Percentiles rank a stretch among this genome's conserved stretches.
Evolutionary conservation across 2,888 invertebrate genomes (phyloP).

Genomic region (Lacanobia wlatinum): DNA sequence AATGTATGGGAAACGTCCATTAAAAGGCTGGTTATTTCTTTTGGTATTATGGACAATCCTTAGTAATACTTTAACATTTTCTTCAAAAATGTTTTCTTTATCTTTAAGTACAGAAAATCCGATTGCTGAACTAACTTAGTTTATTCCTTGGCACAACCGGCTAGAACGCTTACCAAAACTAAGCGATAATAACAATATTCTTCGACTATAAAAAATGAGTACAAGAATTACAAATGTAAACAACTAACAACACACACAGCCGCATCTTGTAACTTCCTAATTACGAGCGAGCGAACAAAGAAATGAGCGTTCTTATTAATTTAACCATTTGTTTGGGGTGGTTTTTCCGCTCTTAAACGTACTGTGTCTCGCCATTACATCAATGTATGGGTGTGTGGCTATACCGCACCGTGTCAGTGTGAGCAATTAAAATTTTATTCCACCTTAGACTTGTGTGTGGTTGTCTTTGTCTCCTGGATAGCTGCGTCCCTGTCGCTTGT

Average conservation of each 20-base stretch:
- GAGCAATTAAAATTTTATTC: conserved; percentile 91
- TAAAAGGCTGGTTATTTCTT: conserved; percentile 34
- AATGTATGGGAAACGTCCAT: conserved; percentile 44
- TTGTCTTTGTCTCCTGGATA: conserved; percentile 78
- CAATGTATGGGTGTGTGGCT: conserved; percentile 79
- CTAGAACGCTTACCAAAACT: no score
- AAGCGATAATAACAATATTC: background rate
- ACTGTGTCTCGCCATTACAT: conserved; percentile 80
- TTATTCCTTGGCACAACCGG: no score
- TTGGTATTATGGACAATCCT: background rate
- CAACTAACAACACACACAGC: conserved; percentile 57
- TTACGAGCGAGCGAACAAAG: conserved; percentile 77
- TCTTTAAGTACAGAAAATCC: no score
- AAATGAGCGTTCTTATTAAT: conserved; percentile 87
- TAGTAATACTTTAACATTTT: background rate
- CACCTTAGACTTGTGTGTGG: conserved; percentile 86
- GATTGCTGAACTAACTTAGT: no score
- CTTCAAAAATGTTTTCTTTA: background rate
- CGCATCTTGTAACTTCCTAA: conserved; percentile 75
- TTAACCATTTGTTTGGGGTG: conserved; percentile 88
- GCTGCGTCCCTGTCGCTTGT: conserved; percentile 81
- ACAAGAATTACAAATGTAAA: conserved; percentile 61
- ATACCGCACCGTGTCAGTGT: conserved; percentile 81
- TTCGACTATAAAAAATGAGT: background rate
- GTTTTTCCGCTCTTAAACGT: conserved; percentile 85